Evolutionary conservation across 2,113 vertebrate species (phyloP).

Genomic region (Oreochromis tanganicae): DNA sequence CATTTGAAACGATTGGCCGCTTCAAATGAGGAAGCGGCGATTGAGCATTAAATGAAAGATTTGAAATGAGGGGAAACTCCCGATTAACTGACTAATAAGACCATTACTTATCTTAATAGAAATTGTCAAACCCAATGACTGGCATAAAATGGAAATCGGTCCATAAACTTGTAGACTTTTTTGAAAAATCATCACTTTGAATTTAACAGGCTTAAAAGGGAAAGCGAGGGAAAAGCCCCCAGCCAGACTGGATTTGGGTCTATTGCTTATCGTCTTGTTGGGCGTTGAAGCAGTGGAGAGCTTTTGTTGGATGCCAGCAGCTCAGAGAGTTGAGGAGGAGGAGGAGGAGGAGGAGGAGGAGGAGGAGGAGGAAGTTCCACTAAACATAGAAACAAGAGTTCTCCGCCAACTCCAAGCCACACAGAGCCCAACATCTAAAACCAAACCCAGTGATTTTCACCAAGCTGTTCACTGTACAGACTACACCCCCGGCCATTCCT

Average conservation of each 20-base stretch:
- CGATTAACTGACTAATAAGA: not conserved
- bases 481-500: not conserved
- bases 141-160: not conserved
- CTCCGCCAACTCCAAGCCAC: not conserved
- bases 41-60: not conserved
- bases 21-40: not conserved
- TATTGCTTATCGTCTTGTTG: not conserved
- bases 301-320: not conserved
- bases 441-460: not conserved
- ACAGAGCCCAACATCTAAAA: not conserved
- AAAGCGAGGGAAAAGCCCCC: not conserved
- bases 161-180: not conserved
- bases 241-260: not conserved
- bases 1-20: not conserved
- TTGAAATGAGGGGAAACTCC: not conserved
- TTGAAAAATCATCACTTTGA: not conserved
- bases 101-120: not conserved
- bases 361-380: not conserved
- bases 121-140: not conserved
- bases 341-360: not conserved
- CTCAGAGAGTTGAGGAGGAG: not conserved
- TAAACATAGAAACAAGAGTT: conserved; percentile 13
- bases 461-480: not conserved
- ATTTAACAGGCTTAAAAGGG: not conserved
- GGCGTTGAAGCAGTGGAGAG: not conserved